Base-by-base conservation (phyloP, 2,797 vertebrate genomes). In the Acanthornis magna region DNA sequence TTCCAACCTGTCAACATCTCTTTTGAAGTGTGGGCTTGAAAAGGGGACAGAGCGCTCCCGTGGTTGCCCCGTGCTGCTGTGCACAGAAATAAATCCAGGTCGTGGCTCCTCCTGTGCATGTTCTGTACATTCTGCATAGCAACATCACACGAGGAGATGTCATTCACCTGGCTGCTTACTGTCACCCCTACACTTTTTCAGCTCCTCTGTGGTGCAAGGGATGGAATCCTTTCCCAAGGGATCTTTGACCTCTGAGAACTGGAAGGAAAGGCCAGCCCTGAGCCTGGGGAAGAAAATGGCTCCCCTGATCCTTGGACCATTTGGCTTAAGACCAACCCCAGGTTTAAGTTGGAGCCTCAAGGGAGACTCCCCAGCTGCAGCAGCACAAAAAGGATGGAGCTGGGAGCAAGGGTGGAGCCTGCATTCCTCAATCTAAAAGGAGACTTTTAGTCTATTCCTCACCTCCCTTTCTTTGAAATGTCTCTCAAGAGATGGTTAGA, bases 331-430 rank as follows among this genome's bases (percentile, higher is more conserved):
- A 94, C 85, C 96, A 96, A 63, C 5, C 60, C 48, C 79, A 76
- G 93, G 71, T 94, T 95, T 88, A 91, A 95, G 89, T 95, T 60
- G 83, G 89, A 96, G 93, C 96, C 95, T 91, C 81, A 30, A 96
- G 95, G 95, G 87, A 96, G 93, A 94, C 89, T 97, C 92, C 88
- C 93, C 95, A 97, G 93, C 96, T 96, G 93, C 91, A 96, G 79
- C 79, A 94, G 79, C 93, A 96, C 87, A 88, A 89, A 92, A 96
- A 96, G 63, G 88, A 96, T 94, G 93, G 93, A 91, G 96, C 96
- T 96, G 80, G 92, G 74, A 96, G 96, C 96, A 89, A 96, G 96
- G 96, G 96, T 95, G 96, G 96, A 95, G 95, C 70, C 85, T 95
- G 87, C 96, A 96, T 96, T 96, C 95, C 95, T 94, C 95, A 94